Evolutionary conservation across 2,797 vertebrate genomes (phyloP).

Genomic region (Fistularia commersonii): DNA sequence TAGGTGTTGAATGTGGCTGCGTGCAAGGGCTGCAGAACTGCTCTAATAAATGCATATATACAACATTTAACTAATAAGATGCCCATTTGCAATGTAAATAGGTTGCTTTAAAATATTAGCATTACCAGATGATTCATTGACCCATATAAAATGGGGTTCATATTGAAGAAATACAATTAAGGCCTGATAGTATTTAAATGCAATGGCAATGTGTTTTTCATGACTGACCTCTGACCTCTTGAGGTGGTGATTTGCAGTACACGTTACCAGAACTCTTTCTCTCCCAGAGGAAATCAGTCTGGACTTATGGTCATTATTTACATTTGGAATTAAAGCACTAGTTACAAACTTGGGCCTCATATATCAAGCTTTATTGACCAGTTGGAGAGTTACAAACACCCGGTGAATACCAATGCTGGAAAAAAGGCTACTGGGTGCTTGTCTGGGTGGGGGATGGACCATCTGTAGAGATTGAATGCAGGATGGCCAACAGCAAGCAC

Average conservation of each 20-base stretch:
- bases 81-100: too few relatives aligned
- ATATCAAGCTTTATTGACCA: constrained; percentile 75
- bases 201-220: constrained; percentile 37
- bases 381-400: constrained; percentile 62
- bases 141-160: constrained; percentile 20
- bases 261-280: constrained; percentile 7
- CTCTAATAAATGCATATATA: too few relatives aligned
- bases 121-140: constrained; percentile 13
- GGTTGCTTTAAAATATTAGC: not conserved
- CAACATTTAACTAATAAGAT: too few relatives aligned
- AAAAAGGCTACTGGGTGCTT: constrained; percentile 44
- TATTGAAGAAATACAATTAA: constrained; percentile 37
- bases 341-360: constrained; percentile 43
- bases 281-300: constrained; percentile 71
- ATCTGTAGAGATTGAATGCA: constrained; percentile 36
- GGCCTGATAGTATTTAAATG: constrained; percentile 60
- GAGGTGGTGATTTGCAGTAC: constrained; percentile 50
- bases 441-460: constrained; percentile 14
- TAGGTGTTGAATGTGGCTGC: too few relatives aligned
- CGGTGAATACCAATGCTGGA: constrained; percentile 62
- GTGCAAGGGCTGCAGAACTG: too few relatives aligned
- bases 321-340: constrained; percentile 67
- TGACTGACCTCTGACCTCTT: constrained; percentile 58
- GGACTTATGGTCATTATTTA: constrained; percentile 65
- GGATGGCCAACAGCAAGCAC: constrained; percentile 20